Conservation (phyloP, 1,140 invertebrate genomes). For the Papilio dardanus region DNA sequence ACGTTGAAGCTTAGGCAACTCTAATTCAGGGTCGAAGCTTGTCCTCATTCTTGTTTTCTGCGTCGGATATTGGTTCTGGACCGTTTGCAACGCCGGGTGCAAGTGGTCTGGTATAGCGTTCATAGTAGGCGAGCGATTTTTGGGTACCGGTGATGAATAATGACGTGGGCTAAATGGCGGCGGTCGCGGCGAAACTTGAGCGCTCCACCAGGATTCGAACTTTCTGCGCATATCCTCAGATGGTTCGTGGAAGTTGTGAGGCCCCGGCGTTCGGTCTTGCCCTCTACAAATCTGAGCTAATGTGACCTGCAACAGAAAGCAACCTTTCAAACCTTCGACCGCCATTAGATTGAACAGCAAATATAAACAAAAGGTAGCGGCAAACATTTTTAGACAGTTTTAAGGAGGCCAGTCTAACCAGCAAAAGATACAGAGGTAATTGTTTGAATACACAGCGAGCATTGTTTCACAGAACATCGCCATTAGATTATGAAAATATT, state of each 20-base stretch:
- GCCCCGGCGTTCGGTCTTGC: conserved; percentile 83
- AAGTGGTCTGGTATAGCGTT: conserved; percentile 79
- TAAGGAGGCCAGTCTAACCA: conserved; percentile 80
- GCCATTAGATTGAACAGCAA: conserved; percentile 48
- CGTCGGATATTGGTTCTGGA: conserved; percentile 89
- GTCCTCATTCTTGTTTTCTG: conserved; percentile 96
- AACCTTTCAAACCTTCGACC: conserved; percentile 52
- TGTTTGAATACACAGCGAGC: conserved; percentile 74
- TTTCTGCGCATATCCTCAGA: conserved; percentile 89
- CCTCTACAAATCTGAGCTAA: conserved; percentile 89
- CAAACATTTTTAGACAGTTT: conserved; percentile 78
- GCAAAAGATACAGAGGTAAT: conserved; percentile 76
- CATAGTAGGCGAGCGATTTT: conserved; percentile 76
- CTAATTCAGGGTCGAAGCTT: conserved; percentile 97
- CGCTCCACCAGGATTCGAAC: conserved; percentile 90
- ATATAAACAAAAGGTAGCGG: conserved; percentile 61
- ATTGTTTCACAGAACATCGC: conserved; percentile 82
- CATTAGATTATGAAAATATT: conserved; percentile 83
- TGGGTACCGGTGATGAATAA: conserved; percentile 81
- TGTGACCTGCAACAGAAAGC: conserved; percentile 85
- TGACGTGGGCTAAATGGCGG: conserved; percentile 83
- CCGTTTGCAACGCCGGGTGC: conserved; percentile 88
- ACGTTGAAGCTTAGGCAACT: conserved; percentile 95
- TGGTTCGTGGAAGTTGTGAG: conserved; percentile 84
- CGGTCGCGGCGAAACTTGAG: conserved; percentile 84